Evolutionary conservation across 2,113 vertebrate species (phyloP), one percentile per base, ranked within the genome.

Genomic region (Macroglossus sobrinus): DNA sequence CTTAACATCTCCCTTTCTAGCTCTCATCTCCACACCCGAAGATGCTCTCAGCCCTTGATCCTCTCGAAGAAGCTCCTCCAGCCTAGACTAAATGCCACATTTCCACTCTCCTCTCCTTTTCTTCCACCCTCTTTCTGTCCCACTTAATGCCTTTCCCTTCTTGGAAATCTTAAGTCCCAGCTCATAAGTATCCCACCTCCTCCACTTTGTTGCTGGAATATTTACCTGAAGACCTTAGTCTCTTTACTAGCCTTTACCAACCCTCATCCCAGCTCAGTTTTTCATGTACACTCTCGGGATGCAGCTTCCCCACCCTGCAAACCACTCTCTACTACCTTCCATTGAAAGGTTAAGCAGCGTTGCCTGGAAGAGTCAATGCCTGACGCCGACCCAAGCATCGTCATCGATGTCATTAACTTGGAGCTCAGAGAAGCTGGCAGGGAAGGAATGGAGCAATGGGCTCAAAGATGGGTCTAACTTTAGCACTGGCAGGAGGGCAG

Each of bases 251-350:
- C 66, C 94, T 55, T 96, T 63, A 59, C 30, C 75, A 66, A 43
- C 74, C 92, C 85, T 88, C 35, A 78, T 19, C 40, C 79, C 53
- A 80, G 57, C 72, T 93, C 76, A 71, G 38, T 50, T 82, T 79
- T 96, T 85, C 47, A 72, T 59, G 57, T 91, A 45, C 40, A 26
- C 43, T 92, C 63, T 78, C 9, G 47, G 75, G 63, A 92, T 87
- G 63, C 64, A 40, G 63, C 61, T 82, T 93, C 69, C 79, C 18
- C 26, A 94, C 59, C 80, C 95, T 90, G 79, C 26, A 87, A 87
- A 93, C 53, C 66, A 66, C 74, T 72, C 61, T 96, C 84, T 95
- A 95, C 89, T 80, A 94, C 55, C 92, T 94, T 84, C 92, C 81
- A 81, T 24, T 59, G 61, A 92, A 95, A 92, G 81, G 81, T 76